These are phyloP conservation scores for Alcis repandata DNA, from an alignment of 2,888 invertebrate species.

Conservation along the genomic window DNA sequence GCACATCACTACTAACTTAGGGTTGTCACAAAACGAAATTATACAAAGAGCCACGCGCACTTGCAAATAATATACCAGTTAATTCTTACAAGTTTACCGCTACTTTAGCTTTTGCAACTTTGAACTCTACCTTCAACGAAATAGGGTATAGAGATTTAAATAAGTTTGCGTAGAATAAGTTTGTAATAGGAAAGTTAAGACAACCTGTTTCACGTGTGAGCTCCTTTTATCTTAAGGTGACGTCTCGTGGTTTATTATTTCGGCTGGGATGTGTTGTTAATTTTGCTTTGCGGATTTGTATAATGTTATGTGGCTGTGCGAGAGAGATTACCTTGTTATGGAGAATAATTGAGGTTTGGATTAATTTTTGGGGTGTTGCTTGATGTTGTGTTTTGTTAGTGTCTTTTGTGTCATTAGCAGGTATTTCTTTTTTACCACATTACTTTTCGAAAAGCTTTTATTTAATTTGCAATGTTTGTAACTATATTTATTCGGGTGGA, in stretches of 20 bases:
- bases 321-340: conserved; percentile 38
- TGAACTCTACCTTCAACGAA: conserved; percentile 32
- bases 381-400: conserved; percentile 10
- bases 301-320: conserved; percentile 35
- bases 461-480: no score
- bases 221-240: conserved; percentile 84
- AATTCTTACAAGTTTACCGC: conserved; percentile 60
- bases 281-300: conserved; percentile 54
- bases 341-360: conserved; percentile 26
- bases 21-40: conserved; percentile 81
- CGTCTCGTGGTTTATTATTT: conserved; percentile 81
- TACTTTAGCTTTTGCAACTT: conserved; percentile 31
- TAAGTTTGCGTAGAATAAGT: conserved; percentile 17
- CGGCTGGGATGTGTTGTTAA: conserved; percentile 74
- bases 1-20: conserved; percentile 68
- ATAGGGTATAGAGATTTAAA: conserved; percentile 37
- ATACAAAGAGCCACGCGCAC: conserved; percentile 79
- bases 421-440: no score
- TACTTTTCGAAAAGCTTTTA: no score
- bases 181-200: conserved; percentile 55
- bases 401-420: background rate
- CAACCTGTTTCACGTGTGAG: conserved; percentile 78
- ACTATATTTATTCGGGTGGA: no score
- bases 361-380: conserved; percentile 19
- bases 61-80: conserved; percentile 80